Evolutionary conservation across 2,888 invertebrate genomes (phyloP).

Genomic region (Vanessa cardui): DNA sequence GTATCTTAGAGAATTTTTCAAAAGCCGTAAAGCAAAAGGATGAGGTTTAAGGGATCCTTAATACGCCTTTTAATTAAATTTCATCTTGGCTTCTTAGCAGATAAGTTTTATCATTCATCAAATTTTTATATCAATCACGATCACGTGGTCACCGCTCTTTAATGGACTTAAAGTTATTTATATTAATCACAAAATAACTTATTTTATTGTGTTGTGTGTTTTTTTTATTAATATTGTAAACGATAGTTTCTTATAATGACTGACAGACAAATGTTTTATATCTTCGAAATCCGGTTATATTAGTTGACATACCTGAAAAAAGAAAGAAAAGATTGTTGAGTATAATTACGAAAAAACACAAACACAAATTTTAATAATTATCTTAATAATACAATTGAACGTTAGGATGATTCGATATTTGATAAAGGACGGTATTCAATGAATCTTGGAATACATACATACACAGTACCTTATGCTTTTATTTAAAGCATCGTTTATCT

Average conservation of each 20-base stretch:
- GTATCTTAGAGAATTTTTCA: slow-evolving; percentile 12
- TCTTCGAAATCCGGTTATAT: neutral
- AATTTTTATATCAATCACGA: slow-evolving; percentile 12
- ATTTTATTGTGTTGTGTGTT: neutral
- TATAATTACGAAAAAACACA: no score
- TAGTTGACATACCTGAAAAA: slow-evolving; percentile 3
- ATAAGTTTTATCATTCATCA: slow-evolving; percentile 26
- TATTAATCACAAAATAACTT: neutral
- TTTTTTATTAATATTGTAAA: neutral
- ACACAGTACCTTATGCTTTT: no score
- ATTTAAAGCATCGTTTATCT: no score
- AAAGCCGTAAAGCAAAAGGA: slow-evolving; percentile 12
- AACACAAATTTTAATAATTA: no score
- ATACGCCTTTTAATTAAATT: slow-evolving; percentile 23
- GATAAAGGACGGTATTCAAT: no score
- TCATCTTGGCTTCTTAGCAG: slow-evolving; percentile 15
- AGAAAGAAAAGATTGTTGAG: neutral
- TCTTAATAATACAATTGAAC: no score
- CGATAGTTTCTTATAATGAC: neutral
- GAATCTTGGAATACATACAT: no score
- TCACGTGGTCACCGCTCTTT: no score
- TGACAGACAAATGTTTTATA: neutral
- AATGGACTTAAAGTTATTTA: neutral
- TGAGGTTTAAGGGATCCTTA: slow-evolving; percentile 2
- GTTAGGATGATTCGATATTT: no score